A percentile compares a stretch with the other conserved stretches of the same genome.
These are phyloP conservation scores for Pollenia labialis DNA, from an alignment of 2,888 invertebrate genomes.

Conservation along the genomic window DNA sequence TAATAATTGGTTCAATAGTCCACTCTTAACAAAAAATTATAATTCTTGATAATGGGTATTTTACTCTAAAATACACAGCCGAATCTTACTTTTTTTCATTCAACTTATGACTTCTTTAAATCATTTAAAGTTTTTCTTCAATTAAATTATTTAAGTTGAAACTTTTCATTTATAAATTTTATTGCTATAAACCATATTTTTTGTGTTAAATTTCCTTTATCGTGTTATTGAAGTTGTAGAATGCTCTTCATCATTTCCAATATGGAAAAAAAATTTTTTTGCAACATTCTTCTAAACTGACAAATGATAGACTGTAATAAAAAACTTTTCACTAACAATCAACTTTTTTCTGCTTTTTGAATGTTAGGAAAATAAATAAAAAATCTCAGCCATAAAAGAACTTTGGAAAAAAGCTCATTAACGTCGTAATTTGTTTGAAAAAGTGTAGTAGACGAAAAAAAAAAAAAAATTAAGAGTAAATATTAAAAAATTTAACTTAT, in stretches of 20 bases:
- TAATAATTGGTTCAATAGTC: too few relatives aligned
- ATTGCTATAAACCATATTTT: too few relatives aligned
- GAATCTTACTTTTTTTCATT: too few relatives aligned
- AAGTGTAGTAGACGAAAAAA: conserved; percentile 24
- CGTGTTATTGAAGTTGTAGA: not conserved
- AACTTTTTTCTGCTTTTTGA: not conserved
- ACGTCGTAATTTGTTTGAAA: conserved; percentile 35
- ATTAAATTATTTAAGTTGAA: too few relatives aligned
- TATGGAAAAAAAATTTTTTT: not conserved
- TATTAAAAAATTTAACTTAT: conserved; percentile 1
- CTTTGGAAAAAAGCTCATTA: conserved; percentile 31
- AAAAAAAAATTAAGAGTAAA: not conserved
- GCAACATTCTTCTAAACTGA: conserved; percentile 5
- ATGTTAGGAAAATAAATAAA: not conserved
- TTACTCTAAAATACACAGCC: too few relatives aligned
- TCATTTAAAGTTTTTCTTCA: too few relatives aligned
- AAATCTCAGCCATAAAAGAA: not conserved
- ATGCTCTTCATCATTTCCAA: conserved; percentile 2
- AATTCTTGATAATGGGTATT: too few relatives aligned
- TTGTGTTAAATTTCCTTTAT: not conserved
- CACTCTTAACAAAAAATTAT: too few relatives aligned
- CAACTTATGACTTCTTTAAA: too few relatives aligned
- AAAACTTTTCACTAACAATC: conserved; percentile 23
- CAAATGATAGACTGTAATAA: conserved; percentile 35
- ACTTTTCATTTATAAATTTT: too few relatives aligned